Conservation (phyloP, 2,797 vertebrate genomes). For the Eulemur albifrons region DNA sequence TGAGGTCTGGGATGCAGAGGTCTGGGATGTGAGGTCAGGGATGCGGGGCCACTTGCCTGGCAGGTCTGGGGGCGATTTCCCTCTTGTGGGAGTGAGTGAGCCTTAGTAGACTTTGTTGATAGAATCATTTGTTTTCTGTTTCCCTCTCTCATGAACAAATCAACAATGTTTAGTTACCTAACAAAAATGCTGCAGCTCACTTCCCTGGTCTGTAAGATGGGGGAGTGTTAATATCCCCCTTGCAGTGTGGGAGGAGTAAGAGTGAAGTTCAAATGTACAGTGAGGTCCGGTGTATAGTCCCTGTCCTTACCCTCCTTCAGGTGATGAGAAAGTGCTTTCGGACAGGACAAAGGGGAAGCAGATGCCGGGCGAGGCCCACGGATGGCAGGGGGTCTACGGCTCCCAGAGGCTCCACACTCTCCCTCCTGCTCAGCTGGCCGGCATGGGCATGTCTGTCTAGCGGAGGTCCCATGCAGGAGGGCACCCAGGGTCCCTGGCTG, state of each 20-base stretch:
- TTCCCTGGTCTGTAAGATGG: background rate
- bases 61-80: background rate
- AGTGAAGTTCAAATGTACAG: background rate
- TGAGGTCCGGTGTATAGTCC: background rate
- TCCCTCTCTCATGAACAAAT: rapidly evolving
- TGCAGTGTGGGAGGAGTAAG: background rate
- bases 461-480: background rate
- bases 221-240: rapidly evolving
- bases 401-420: background rate
- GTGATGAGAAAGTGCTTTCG: background rate
- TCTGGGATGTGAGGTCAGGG: no score
- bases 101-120: background rate
- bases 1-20: no score
- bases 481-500: background rate
- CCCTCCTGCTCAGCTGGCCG: background rate
- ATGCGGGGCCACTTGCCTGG: background rate
- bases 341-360: background rate
- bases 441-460: background rate
- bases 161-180: background rate
- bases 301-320: no score
- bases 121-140: background rate
- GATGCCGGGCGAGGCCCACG: background rate
- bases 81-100: background rate
- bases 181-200: background rate
- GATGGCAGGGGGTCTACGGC: background rate